phyloP scores from a whole-genome alignment of 1,140 invertebrate species.

The Apis cerana region DNA sequence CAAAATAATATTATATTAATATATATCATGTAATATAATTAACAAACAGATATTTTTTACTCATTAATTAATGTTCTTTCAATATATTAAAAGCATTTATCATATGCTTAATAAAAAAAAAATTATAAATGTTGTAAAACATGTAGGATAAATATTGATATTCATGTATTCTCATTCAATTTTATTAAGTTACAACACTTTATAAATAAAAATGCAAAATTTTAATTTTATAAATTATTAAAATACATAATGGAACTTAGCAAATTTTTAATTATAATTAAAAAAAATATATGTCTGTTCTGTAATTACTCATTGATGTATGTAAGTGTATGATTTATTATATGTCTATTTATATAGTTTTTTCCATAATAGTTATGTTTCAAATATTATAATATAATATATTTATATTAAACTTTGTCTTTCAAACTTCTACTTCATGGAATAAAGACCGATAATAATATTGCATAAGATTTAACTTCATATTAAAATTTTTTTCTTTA shows the following conservation, averaged over 20 bases:
- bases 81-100: background rate
- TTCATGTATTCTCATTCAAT: background rate
- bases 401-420: conserved; percentile 43
- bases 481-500: conserved; percentile 11
- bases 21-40: background rate
- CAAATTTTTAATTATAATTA: conserved; percentile 42
- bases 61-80: conserved; percentile 14
- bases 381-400: conserved; percentile 18
- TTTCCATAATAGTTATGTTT: conserved; percentile 39
- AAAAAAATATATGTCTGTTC: conserved; percentile 30
- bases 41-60: conserved; percentile 10
- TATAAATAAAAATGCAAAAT: conserved; percentile 1
- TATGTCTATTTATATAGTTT: conserved; percentile 35
- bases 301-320: conserved; percentile 28
- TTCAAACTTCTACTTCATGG: conserved; percentile 32
- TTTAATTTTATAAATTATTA: conserved; percentile 20
- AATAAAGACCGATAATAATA: conserved; percentile 39
- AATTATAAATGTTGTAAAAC: background rate
- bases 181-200: background rate
- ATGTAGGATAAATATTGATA: background rate
- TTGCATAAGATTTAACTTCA: conserved; percentile 17
- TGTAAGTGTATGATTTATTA: conserved; percentile 42
- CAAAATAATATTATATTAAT: conserved; percentile 31
- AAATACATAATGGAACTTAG: conserved; percentile 47
- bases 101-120: background rate